A percentile compares a stretch with the other conserved stretches of the same genome.
Evolutionary conservation across 1,140 invertebrate species (phyloP).

Genomic region (Bicyclus anynana): DNA sequence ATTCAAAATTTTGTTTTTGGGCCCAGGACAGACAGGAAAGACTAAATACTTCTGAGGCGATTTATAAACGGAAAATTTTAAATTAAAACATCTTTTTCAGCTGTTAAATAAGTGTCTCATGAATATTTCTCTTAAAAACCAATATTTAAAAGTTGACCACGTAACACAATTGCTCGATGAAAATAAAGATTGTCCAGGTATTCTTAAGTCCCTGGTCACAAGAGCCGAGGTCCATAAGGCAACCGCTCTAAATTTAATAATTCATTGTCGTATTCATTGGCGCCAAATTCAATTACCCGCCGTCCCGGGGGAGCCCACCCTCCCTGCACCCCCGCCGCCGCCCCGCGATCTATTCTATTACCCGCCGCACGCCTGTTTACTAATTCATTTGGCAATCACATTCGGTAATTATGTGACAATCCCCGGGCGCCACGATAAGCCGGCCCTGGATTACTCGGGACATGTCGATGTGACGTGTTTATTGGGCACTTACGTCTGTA

Average conservation of each 20-base stretch:
- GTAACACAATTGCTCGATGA: background rate
- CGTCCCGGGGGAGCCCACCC: constrained; percentile 33
- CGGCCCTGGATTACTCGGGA: constrained; percentile 4
- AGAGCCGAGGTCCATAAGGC: constrained; percentile 7
- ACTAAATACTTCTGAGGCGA: too few species aligned
- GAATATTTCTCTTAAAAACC: too few species aligned
- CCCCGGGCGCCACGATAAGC: constrained; percentile 11
- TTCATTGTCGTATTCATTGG: constrained; percentile 72
- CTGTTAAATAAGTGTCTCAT: too few species aligned
- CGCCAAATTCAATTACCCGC: constrained; percentile 66
- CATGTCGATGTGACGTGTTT: background rate
- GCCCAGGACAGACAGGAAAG: too few species aligned
- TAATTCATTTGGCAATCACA: constrained; percentile 68
- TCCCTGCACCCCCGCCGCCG: constrained; percentile 9
- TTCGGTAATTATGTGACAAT: constrained; percentile 67
- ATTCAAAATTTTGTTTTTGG: too few species aligned
- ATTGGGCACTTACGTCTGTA: too few species aligned
- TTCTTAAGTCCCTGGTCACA: background rate
- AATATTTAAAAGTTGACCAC: too few species aligned
- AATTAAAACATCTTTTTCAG: too few species aligned
- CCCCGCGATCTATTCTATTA: constrained; percentile 30
- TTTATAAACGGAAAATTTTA: too few species aligned
- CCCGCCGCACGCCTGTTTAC: constrained; percentile 51
- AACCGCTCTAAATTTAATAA: constrained; percentile 67
- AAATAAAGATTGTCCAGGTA: background rate